Evolutionary conservation across 1,140 invertebrate species (phyloP), one percentile per base, ranked within the genome.

Genomic region (Daktulosphaira vitifoliae): DNA sequence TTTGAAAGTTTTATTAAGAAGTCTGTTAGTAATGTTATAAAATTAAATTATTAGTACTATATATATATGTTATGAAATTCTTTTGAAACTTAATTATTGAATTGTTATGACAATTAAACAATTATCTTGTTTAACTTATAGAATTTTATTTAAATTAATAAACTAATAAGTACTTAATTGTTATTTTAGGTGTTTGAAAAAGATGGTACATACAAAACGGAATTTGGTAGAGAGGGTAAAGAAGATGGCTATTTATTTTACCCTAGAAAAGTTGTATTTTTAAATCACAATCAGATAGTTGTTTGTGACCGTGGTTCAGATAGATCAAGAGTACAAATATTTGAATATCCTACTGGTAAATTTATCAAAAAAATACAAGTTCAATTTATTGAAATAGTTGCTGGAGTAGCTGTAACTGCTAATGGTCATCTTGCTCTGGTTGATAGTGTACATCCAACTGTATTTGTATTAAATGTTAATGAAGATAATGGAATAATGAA

Each of bases 201-300:
- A 76, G 86, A 83, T 71, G 92, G 92, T 9, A 84, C 81, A 39
- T 89, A 89, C 71, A 92, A 90, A 72, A 90, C 89, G 71, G 87
- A 92, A 75, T 95, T 95, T 76, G 92, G 92, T 37, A 83, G 85
- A 22, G 84, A 90, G 65, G 92, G 92, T 56, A 91, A 92, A 72
- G 93, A 96, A 69, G 93, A 97, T 73, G 94, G 94, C 1, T 92
- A 96, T 72, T 76, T 97, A 49, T 97, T 92, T 91, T 96, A 95
- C 78, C 95, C 94, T 2, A 81, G 94, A 33, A 97, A 97, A 78
- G 91, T 96, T 18, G 92, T 92, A 2, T 89, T 95, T 1, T 92
- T 95, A 79, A 84, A 84, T 33, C 86, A 84, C 44, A 88, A 88
- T 6, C 92, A 91, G 74, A 96, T 93, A 76, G 92, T 98, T 42